phyloP scores from a whole-genome alignment of 2,797 vertebrate species.

The Fringilla coelebs region DNA sequence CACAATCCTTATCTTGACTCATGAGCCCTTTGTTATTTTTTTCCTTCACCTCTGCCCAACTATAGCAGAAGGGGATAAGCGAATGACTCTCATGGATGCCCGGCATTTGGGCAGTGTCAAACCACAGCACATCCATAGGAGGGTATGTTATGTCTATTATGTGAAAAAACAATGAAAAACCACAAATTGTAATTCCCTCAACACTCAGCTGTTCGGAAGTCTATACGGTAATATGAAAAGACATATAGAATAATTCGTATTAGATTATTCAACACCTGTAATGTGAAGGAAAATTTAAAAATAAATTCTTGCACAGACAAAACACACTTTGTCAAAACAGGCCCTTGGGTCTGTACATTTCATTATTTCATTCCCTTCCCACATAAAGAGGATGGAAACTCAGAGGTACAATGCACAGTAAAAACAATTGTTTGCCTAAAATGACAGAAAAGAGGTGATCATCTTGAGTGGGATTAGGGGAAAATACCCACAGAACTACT shows the following conservation, averaged over 20 bases:
- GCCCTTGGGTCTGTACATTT: not conserved
- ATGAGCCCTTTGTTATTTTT: accelerated
- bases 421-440: not conserved
- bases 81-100: not conserved
- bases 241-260: not conserved
- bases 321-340: not conserved
- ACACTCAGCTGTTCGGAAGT: not conserved
- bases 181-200: not conserved
- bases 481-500: not conserved
- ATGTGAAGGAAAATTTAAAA: not conserved
- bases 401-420: not conserved
- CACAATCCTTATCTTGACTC: accelerated
- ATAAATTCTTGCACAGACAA: not conserved
- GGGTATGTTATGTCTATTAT: not conserved
- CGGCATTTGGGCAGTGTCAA: not conserved
- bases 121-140: not conserved
- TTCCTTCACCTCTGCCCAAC: not conserved
- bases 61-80: not conserved
- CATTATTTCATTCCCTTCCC: not conserved
- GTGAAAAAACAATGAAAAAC: not conserved
- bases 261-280: not conserved
- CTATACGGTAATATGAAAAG: not conserved
- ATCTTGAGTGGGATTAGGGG: not conserved
- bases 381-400: not conserved
- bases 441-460: not conserved